phyloP scores from a whole-genome alignment of 2,797 vertebrate genomes.

The Mus spretus region DNA sequence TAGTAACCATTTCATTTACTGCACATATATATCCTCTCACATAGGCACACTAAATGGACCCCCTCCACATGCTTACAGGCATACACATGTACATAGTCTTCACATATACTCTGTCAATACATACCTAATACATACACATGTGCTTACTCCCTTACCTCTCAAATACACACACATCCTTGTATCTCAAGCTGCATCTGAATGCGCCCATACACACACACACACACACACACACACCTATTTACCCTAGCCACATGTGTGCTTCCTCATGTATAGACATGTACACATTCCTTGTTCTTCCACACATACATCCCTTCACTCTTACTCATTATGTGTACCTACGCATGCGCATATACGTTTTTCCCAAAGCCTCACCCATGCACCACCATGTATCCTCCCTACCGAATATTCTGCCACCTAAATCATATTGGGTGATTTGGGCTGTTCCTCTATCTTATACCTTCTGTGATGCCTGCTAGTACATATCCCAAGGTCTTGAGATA shows the following conservation, averaged over 20 bases:
- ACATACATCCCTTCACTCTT: background rate
- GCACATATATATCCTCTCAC: background rate
- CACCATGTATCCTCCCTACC: background rate
- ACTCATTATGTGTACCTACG: background rate
- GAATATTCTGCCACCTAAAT: background rate
- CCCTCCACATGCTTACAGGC: background rate
- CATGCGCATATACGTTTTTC: background rate
- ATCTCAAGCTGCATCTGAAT: background rate
- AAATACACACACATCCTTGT: background rate
- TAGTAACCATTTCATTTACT: background rate
- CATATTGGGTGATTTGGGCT: slow-evolving; percentile 21
- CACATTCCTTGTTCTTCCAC: background rate
- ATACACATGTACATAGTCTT: background rate
- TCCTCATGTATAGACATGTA: background rate
- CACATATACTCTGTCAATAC: background rate
- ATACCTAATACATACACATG: background rate
- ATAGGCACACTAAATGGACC: background rate
- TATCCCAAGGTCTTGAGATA: slow-evolving; percentile 19
- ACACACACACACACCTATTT: background rate
- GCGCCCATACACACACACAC: background rate
- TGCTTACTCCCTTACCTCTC: background rate
- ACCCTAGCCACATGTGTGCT: background rate
- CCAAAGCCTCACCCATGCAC: background rate
- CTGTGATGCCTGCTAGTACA: background rate
- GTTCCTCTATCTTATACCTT: background rate